Base-by-base conservation (phyloP, 2,888 invertebrate species). In the Drosophila borborema region DNA sequence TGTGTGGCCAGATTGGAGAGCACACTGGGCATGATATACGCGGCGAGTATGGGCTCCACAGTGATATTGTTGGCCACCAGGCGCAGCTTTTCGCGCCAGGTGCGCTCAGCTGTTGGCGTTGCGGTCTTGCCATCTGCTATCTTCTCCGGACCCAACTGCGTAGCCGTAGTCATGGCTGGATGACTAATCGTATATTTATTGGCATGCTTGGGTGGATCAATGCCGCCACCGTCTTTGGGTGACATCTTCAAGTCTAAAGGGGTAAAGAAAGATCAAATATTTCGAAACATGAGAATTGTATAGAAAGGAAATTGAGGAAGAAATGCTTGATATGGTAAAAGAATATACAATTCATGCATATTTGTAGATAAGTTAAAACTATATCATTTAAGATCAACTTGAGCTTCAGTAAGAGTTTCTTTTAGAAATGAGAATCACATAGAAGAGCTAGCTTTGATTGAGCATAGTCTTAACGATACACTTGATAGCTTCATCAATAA, bases 1-100 rank as follows among this genome's bases (percentile, higher is more conserved):
- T 97, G 97, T 48, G 97, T 97, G 23, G 97, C 97, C 77, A 97
- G 91, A 53, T 96, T 95, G 2, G 97, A 96, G 16, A 95, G 91
- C 7, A 95, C 95, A 64, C 95, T 95, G 3, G 96, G 95, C 75
- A 96, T 93, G 0, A 95, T 94, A 82, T 95, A 95, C 64, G 94
- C 95, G 2, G 95, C 94, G 55, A 96, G 88, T 70, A 95, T 94
- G 2, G 96, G 96, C 89, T 96, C 96, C 6, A 96, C 94, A 1
- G 96, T 95, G 56, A 95, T 94, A 79, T 95, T 95, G 14, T 94
- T 93, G 74, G 93, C 93, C 40, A 95, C 89, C 72, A 93, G 91
- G 14, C 90, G 90, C 23, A 94, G 77, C 82, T 94, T 94, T 68
- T 95, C 89, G 0, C 90, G 88, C 91, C 91, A 91, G n/a, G 88